Percentiles rank a stretch among this genome's conserved stretches.
Evolutionary conservation across 1,140 invertebrate species (phyloP).

Genomic region (Lepidurus arcticus): DNA sequence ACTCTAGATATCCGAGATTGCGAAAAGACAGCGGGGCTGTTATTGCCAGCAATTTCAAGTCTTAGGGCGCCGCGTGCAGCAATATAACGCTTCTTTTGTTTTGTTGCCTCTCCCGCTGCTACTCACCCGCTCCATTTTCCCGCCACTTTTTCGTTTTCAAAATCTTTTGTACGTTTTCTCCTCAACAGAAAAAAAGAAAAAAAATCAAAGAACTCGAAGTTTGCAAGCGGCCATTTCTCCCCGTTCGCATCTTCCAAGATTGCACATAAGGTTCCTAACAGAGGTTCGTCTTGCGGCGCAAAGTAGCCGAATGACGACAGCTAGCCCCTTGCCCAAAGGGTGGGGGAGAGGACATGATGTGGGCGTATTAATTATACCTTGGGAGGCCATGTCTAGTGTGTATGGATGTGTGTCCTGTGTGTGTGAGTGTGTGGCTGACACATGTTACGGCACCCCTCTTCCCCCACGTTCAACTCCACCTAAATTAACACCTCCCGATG

Average conservation of each 20-base stretch:
- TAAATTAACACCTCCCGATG: not conserved
- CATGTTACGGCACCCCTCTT: not conserved
- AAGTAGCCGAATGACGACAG: too few species aligned
- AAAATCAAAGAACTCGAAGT: too few species aligned
- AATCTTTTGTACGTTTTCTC: too few species aligned
- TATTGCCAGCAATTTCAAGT: constrained; percentile 7
- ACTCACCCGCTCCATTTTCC: constrained; percentile 4
- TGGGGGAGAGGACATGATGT: not conserved
- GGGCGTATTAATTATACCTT: constrained; percentile 10
- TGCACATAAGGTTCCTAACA: too few species aligned
- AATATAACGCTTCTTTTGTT: constrained; percentile 5
- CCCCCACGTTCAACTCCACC: not conserved
- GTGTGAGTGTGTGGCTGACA: not conserved
- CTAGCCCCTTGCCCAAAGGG: not conserved
- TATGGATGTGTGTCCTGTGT: not conserved
- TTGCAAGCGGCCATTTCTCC: too few species aligned
- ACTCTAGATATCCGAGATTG: not conserved
- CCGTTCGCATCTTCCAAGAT: too few species aligned
- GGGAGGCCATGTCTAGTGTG: not conserved
- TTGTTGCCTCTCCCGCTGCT: constrained; percentile 3
- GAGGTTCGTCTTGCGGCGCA: too few species aligned
- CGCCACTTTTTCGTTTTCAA: not conserved
- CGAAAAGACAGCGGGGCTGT: not conserved
- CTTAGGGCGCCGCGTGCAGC: not conserved
- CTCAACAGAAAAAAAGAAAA: not conserved